phyloP scores from a whole-genome alignment of 2,113 vertebrate genomes.

The Octodon degus region DNA sequence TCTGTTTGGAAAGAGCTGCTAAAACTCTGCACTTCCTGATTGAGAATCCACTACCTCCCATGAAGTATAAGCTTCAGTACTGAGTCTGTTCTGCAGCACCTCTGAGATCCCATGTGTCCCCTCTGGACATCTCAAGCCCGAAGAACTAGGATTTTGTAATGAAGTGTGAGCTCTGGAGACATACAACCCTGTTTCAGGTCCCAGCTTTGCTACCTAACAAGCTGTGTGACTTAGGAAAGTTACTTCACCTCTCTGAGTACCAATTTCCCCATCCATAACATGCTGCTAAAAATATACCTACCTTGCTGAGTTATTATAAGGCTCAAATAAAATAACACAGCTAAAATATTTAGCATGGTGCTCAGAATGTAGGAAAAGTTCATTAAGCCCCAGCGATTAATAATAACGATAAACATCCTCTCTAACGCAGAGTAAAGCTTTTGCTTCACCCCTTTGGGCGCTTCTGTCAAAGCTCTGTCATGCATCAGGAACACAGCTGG shows the following conservation, averaged over 20 bases:
- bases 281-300: slow-evolving; percentile 26
- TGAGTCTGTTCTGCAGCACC: not conserved
- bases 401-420: slow-evolving; percentile 67
- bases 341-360: slow-evolving; percentile 48
- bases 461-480: slow-evolving; percentile 68
- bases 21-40: not conserved
- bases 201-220: not conserved
- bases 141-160: not conserved
- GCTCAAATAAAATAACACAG: slow-evolving; percentile 48
- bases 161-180: not conserved
- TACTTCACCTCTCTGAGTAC: slow-evolving; percentile 48
- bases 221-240: slow-evolving; percentile 25
- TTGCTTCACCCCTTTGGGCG: slow-evolving; percentile 45
- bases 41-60: not conserved
- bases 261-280: slow-evolving; percentile 42
- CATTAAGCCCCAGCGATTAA: slow-evolving; percentile 71
- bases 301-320: slow-evolving; percentile 23
- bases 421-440: slow-evolving; percentile 1
- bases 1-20: slow-evolving; percentile 43
- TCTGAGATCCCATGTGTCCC: not conserved
- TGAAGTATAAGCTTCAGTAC: not conserved
- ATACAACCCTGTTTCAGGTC: not conserved
- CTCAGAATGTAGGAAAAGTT: slow-evolving; percentile 39
- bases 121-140: not conserved
- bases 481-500: slow-evolving; percentile 60